Evolutionary conservation across 2,888 invertebrate genomes (phyloP).

Genomic region (Dromius quadrimaculatus): DNA sequence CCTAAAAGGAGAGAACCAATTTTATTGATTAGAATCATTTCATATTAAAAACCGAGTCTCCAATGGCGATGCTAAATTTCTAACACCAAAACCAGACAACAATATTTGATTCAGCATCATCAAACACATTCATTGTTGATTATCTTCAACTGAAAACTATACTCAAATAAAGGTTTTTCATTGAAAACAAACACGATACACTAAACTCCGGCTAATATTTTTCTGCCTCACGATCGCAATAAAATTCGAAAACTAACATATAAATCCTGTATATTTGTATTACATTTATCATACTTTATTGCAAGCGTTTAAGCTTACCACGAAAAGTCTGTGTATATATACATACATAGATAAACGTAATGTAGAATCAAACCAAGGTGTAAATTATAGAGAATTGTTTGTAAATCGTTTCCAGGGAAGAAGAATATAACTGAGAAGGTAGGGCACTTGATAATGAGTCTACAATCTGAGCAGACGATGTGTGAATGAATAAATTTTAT

Average conservation of each 20-base stretch:
- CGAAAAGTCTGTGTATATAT: not conserved
- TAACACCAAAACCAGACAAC: too few relatives aligned
- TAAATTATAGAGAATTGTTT: not conserved
- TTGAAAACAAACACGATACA: too few relatives aligned
- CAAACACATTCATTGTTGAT: too few relatives aligned
- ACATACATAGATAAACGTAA: not conserved
- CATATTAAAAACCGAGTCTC: not conserved
- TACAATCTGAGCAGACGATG: not conserved
- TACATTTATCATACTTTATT: slow-evolving; percentile 20
- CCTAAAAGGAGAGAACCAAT: not conserved
- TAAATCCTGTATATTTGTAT: slow-evolving; percentile 22
- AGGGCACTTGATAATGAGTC: not conserved
- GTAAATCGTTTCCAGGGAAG: too few relatives aligned
- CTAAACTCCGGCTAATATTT: too few relatives aligned
- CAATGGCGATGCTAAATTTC: not conserved
- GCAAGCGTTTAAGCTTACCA: slow-evolving; percentile 2
- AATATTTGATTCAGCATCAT: too few relatives aligned
- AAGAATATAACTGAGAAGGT: not conserved
- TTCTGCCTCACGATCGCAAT: not conserved
- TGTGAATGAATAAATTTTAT: not conserved
- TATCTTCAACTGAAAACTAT: too few relatives aligned
- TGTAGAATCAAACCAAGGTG: slow-evolving; percentile 11
- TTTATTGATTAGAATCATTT: too few relatives aligned
- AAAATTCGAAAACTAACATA: slow-evolving; percentile 8
- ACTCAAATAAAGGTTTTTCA: too few relatives aligned